Base-by-base conservation (phyloP, 2,113 vertebrate species). In the Toxotes chatareus region DNA sequence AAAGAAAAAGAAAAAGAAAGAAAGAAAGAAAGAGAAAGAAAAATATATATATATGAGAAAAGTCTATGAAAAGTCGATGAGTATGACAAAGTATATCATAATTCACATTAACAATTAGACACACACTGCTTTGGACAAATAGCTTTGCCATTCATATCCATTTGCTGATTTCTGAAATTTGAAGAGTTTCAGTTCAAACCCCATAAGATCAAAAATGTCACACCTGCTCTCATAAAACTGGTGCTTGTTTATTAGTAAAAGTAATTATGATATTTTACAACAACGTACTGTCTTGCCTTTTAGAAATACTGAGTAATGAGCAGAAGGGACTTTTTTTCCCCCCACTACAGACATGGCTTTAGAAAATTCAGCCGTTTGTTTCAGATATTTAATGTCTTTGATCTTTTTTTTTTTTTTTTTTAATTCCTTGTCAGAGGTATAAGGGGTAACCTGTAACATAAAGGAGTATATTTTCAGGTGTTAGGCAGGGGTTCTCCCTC, bases 401-500 rank as follows among this genome's bases (percentile, higher is more conserved):
- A 27, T 27, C 27, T 27, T 17, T 34, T 3, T 7, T 21, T 17
- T 34, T 3, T 7, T 21, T 16, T 36, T 34, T 40, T 71, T 27
- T 27, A 55, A 17, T 49, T 73, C 4, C 13, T 57, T 56, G 5
- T 57, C 21, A 80, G 32, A 73, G 0, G 44, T 76, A 42, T 70
- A 1, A 31, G 6, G 64, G 78, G 49, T 10, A 72, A 56, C 13
- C 47, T 64, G 63, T 4, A 74, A 61, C 32, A 71, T 40, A 34
- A 47, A 57, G 49, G 7, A 32, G 60, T 17, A 68, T 7, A 57
- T 21, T 65, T 53, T 73, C 85, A 84, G 81, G 83, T 86, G 77
- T 13, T 46, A 32, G 0, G 4, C 14, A 49, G 89, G 91, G 88
- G 31, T 64, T 89, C 82, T 86, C 92, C 91, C 86, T 53, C 17